Evolutionary conservation across 2,888 invertebrate species (phyloP), one percentile per base, ranked within the genome.

Genomic region (Tachina lurida): DNA sequence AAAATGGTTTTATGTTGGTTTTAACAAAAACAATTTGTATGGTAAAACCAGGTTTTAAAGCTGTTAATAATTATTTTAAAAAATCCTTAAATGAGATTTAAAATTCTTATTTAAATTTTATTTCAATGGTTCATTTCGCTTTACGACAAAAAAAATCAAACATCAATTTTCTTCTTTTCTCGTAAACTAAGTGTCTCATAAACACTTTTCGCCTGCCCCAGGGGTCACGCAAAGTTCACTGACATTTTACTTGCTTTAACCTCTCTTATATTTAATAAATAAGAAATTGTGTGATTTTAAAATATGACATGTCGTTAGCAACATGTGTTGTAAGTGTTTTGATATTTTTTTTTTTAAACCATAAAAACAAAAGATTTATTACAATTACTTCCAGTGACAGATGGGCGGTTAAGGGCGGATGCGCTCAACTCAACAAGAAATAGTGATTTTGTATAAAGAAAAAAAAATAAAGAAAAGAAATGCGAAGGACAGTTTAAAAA

Each of bases 381-480:
- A 56, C 19, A 65, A 79, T 79, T 71, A 79, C 45, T 79, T 65
- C 12, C 9, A 68, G 17, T 79, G 79, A 45, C 71, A 56, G 63
- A 60, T 77, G 62, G 63, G 56, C 56, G 63, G 73, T 58, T 71
- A 10, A 65, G 63, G 79, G 56, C 47, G 43, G 17, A 13, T 45
- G 43, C n/a, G 22, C 15, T 43, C 22, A 52, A 22, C 9, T 12
- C 1, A 12, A 19, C 5, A 10, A 19, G 52, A 17, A 49, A 15
- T 49, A 15, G 15, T 15, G 5, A 31, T 31, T 31, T 31, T 5
- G 31, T 31, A 31, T 31, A n/a, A n/a, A n/a, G 31, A 7, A 31
- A 31, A 31, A 31, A 5, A 31, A 31, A 1, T 31, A 31, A 31
- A 31, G 4, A 31, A 31, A 31, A 31, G 3, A 31, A 3, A 31